These are phyloP conservation scores for Mormyrus lacerda DNA, from an alignment of 2,113 vertebrate species.

Conservation along the genomic window DNA sequence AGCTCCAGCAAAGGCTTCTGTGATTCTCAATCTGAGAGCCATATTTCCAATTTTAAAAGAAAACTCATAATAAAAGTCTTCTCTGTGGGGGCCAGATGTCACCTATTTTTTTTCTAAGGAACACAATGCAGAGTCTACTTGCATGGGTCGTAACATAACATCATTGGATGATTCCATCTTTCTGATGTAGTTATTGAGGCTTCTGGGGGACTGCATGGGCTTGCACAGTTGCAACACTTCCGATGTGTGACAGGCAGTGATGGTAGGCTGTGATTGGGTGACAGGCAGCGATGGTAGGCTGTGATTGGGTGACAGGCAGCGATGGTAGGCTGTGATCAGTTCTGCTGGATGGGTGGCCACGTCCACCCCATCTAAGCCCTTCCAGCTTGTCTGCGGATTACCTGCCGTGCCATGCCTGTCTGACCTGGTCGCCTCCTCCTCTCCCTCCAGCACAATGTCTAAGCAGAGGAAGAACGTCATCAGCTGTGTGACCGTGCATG, in stretches of 20 bases:
- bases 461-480: constrained; percentile 95
- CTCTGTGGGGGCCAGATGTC: not conserved
- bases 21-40: not conserved
- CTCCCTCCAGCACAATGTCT: constrained; percentile 61
- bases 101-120: not conserved
- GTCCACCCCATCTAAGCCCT: not conserved
- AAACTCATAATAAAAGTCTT: not conserved
- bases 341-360: not conserved
- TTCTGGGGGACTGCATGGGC: not conserved
- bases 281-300: not conserved
- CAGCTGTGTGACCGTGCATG: constrained; percentile 96
- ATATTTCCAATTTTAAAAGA: not conserved
- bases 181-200: not conserved
- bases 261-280: not conserved
- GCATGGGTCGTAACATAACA: not conserved
- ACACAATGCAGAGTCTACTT: not conserved
- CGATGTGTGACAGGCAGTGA: not conserved
- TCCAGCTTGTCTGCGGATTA: not conserved
- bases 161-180: not conserved
- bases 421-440: not conserved
- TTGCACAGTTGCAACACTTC: not conserved
- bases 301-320: not conserved
- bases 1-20: not conserved
- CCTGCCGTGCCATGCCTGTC: not conserved
- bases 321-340: not conserved